Base-by-base conservation (phyloP, 2,797 vertebrate species). In the Delichon dasypus region DNA sequence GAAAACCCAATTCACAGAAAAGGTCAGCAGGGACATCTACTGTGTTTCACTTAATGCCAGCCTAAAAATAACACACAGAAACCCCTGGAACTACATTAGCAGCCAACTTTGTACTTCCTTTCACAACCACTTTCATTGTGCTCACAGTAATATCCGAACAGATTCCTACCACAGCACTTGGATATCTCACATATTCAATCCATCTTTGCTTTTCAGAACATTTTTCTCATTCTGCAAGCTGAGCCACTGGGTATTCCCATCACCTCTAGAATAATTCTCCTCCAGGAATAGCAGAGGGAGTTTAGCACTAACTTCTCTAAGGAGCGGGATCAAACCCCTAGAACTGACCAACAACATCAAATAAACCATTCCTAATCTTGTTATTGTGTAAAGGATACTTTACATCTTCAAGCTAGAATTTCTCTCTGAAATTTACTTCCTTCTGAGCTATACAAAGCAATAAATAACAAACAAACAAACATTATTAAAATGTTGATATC, bases 21-120 rank as follows among this genome's bases (percentile, higher is more conserved):
- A 95, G 66, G 85, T 89, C 91, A 91, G 54, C 66, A 81, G 66
- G 51, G 70, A 88, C 79, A 92, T 73, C 45, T 9, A 40, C 48
- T 1, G 16, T 25, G 70, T 60, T 94, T 67, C 67, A 89, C 29
- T 78, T 78, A 86, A 78, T 53, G 50, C 38, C 86, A 93, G 38
- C 17, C 75, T 89, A 89, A 92, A 95, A 86, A 76, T 40, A 91
- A 66, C 66, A 30, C 3, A 4, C 25, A 48, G 53, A 76, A 48
- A 0, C 3, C 9, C 12, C 70, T 22, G 66, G 58, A 78, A 57
- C 48, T 45, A 6, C 42, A 22, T 66, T 5, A 88, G 72, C n/a
- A 88, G 64, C 38, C 80, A 79, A 32, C 36, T 73, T 10, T 2
- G 10, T 16, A 34, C 16, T 55, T 81, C 61, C 65, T 83, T 75